Conservation (phyloP, 2,113 vertebrate genomes). For the Rafetus swinhoei region DNA sequence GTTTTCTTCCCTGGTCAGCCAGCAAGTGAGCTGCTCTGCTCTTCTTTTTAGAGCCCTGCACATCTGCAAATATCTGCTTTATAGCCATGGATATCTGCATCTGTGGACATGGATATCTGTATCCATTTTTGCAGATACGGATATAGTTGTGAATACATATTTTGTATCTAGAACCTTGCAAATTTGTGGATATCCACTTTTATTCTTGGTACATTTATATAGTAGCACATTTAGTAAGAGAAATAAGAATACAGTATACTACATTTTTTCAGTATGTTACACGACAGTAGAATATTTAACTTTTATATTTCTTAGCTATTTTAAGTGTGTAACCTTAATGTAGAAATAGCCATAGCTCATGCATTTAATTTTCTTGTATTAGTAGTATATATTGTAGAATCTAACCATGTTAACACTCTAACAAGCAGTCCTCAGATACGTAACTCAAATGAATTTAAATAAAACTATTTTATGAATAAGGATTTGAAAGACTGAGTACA, state of each 20-base stretch:
- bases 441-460: background rate
- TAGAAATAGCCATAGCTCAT: background rate
- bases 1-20: too few species aligned
- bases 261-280: background rate
- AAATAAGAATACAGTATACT: background rate
- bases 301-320: background rate
- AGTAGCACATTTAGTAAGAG: background rate
- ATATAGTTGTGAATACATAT: too few species aligned
- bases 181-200: too few species aligned
- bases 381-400: background rate
- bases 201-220: too few species aligned
- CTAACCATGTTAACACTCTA: background rate
- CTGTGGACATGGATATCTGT: too few species aligned
- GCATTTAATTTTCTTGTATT: background rate
- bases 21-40: too few species aligned
- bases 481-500: background rate
- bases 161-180: too few species aligned
- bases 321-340: background rate
- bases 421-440: background rate
- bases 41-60: too few species aligned
- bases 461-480: background rate
- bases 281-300: background rate
- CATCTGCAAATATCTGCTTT: too few species aligned
- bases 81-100: too few species aligned
- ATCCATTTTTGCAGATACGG: too few species aligned